These are phyloP conservation scores for Campoplex capitator DNA, from an alignment of 2,888 invertebrate genomes.

Conservation along the genomic window DNA sequence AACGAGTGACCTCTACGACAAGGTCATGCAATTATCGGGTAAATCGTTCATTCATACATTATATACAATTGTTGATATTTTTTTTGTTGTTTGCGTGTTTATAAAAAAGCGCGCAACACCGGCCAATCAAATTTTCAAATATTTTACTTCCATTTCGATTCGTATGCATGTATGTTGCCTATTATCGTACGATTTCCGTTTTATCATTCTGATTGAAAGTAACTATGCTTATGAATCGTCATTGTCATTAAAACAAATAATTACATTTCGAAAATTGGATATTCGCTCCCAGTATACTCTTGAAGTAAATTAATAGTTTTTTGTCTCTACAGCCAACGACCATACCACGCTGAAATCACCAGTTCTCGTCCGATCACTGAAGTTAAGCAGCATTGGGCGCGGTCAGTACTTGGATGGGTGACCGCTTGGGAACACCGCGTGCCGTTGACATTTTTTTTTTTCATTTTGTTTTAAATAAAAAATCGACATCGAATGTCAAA, in stretches of 20 bases:
- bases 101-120: neutral
- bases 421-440: constrained; percentile 50
- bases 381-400: neutral
- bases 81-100: neutral
- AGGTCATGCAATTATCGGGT: constrained; percentile 59
- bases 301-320: too few relatives aligned
- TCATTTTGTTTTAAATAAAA: neutral
- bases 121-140: neutral
- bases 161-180: neutral
- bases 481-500: neutral
- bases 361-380: constrained; percentile 36
- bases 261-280: too few relatives aligned
- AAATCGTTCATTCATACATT: constrained; percentile 23
- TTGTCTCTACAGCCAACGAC: neutral
- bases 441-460: constrained; percentile 33
- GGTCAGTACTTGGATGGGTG: constrained; percentile 12
- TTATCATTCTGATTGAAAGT: neutral
- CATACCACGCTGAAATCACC: constrained; percentile 25
- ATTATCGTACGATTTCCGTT: neutral
- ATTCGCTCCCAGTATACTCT: too few relatives aligned
- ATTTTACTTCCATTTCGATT: neutral
- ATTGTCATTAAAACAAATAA: too few relatives aligned
- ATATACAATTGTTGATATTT: neutral
- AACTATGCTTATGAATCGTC: neutral
- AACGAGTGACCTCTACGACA: constrained; percentile 67